These are phyloP conservation scores for Eumerus sabulonum DNA, from an alignment of 2,888 invertebrate species.

Conservation along the genomic window DNA sequence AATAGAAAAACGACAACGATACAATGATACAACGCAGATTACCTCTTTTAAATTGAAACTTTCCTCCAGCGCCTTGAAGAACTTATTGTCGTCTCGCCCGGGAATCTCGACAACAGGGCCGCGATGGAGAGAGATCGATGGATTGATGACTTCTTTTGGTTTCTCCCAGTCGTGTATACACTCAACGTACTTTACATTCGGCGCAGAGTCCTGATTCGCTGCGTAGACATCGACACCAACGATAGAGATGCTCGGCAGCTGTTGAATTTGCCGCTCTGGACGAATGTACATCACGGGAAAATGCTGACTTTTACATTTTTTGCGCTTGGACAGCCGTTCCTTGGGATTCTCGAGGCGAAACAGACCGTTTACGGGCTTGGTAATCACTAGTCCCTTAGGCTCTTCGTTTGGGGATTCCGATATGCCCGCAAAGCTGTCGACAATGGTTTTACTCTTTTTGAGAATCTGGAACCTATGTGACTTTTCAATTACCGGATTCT, in stretches of 20 bases:
- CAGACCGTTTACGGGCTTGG: slow-evolving; percentile 8
- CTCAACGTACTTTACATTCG: slow-evolving; percentile 36
- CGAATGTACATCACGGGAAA: slow-evolving; percentile 50
- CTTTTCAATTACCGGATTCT: background rate
- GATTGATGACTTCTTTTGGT: background rate
- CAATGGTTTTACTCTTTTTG: background rate
- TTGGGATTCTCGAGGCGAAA: slow-evolving; percentile 19
- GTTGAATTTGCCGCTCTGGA: slow-evolving; percentile 43
- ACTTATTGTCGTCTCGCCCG: slow-evolving; percentile 17
- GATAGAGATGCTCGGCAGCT: slow-evolving; percentile 38
- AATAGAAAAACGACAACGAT: background rate
- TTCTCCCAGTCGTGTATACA: slow-evolving; percentile 7
- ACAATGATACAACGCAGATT: too few species aligned
- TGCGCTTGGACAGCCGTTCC: slow-evolving; percentile 5
- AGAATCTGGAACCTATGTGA: background rate
- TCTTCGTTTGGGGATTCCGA: background rate
- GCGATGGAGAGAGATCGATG: background rate
- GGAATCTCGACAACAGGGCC: too few species aligned
- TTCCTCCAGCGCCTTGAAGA: slow-evolving; percentile 25
- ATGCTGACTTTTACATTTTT: slow-evolving; percentile 22
- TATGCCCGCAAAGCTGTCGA: background rate
- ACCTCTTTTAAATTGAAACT: too few species aligned
- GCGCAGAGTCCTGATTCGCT: background rate
- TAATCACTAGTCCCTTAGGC: slow-evolving; percentile 3
- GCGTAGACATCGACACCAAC: background rate